phyloP scores from a whole-genome alignment of 2,888 invertebrate species.

The Trypoxylon attenuatum region DNA sequence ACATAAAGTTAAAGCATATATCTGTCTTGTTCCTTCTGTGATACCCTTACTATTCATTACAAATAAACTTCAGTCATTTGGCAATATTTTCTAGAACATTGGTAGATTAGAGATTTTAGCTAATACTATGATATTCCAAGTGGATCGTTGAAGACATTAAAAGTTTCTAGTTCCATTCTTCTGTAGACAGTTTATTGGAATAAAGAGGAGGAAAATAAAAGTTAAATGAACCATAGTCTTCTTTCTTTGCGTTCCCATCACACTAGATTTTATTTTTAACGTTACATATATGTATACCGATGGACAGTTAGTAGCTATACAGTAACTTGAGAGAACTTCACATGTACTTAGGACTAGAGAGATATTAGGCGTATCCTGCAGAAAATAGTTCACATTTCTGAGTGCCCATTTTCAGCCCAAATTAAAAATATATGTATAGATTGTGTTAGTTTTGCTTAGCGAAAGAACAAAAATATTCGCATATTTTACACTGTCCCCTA shows the following conservation, averaged over 20 bases:
- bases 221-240: constrained; percentile 17
- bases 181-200: no score
- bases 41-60: no score
- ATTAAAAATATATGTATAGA: no score
- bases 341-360: constrained; percentile 8
- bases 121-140: background rate
- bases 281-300: constrained; percentile 39
- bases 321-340: constrained; percentile 13
- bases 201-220: no score
- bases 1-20: background rate
- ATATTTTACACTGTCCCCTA: no score
- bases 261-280: constrained; percentile 2
- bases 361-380: constrained; percentile 5
- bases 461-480: no score
- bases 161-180: no score
- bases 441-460: no score
- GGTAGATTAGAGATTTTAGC: background rate
- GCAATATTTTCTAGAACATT: no score
- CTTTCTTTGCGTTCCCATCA: constrained; percentile 32
- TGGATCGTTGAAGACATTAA: no score
- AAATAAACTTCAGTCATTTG: no score
- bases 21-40: background rate
- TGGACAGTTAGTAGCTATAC: constrained; percentile 7
- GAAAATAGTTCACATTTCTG: background rate
- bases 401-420: no score